These are phyloP conservation scores for Neuroterus valhalla DNA, from an alignment of 1,140 invertebrate genomes.

Conservation along the genomic window DNA sequence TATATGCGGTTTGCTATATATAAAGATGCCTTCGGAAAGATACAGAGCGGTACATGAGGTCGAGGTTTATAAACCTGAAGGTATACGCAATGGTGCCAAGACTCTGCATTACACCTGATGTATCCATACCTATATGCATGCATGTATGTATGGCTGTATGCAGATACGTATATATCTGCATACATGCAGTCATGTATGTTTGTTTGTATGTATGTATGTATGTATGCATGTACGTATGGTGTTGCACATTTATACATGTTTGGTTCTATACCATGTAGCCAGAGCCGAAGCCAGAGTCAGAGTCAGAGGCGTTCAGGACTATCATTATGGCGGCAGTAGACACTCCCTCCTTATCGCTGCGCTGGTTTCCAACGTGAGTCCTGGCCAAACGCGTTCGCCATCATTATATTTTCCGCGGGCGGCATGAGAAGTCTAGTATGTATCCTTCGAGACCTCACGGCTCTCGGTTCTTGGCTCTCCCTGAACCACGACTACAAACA, in stretches of 20 bases:
- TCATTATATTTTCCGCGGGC: slow-evolving; percentile 70
- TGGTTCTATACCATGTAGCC: slow-evolving; percentile 29
- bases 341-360: slow-evolving; percentile 73
- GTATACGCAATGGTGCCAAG: slow-evolving; percentile 21
- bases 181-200: slow-evolving; percentile 26
- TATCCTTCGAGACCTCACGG: slow-evolving; percentile 31
- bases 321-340: slow-evolving; percentile 72
- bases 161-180: slow-evolving; percentile 17
- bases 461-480: too few species aligned
- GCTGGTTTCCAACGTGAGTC: slow-evolving; percentile 67
- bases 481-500: slow-evolving; percentile 23
- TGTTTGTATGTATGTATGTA: not conserved
- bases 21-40: slow-evolving; percentile 22
- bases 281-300: slow-evolving; percentile 29
- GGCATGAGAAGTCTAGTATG: slow-evolving; percentile 52
- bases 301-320: slow-evolving; percentile 56
- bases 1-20: not conserved
- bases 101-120: not conserved
- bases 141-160: not conserved
- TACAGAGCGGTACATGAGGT: slow-evolving; percentile 11
- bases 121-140: slow-evolving; percentile 1
- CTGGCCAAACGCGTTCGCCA: slow-evolving; percentile 59
- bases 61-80: slow-evolving; percentile 8
- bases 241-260: slow-evolving; percentile 22
- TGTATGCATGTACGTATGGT: not conserved